These are phyloP conservation scores for Ectobius pallidus DNA, from an alignment of 2,888 invertebrate genomes.

Conservation along the genomic window DNA sequence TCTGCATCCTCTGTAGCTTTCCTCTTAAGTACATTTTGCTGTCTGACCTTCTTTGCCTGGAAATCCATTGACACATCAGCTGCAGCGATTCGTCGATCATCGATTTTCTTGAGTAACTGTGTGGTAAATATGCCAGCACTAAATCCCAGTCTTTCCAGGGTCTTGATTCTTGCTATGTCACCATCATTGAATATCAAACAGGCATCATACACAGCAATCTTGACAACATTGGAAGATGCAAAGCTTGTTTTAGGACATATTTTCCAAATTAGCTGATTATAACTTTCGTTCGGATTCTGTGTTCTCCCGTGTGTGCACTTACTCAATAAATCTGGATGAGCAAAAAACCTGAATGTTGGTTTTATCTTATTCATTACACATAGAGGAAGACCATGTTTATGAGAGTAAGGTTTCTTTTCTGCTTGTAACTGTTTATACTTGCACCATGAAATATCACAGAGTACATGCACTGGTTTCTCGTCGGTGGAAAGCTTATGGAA, in stretches of 20 bases:
- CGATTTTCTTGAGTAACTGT: background rate
- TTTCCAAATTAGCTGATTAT: background rate
- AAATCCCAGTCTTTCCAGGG: background rate
- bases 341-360: background rate
- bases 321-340: background rate
- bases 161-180: background rate
- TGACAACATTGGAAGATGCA: background rate
- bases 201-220: background rate
- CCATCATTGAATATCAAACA: background rate
- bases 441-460: constrained; percentile 12
- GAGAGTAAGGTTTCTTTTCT: background rate
- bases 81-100: background rate
- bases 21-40: background rate
- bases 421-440: background rate
- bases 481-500: constrained; percentile 35
- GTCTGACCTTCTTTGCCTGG: background rate
- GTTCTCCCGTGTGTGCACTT: background rate
- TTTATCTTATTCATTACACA: background rate
- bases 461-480: constrained; percentile 31
- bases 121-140: background rate
- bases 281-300: background rate
- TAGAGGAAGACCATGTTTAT: background rate
- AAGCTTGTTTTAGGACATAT: background rate
- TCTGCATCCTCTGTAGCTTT: background rate
- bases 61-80: background rate